These are phyloP conservation scores for Stichodactyla helianthus DNA, from an alignment of 64 coral and sea anemone genomes.

Conservation along the genomic window DNA sequence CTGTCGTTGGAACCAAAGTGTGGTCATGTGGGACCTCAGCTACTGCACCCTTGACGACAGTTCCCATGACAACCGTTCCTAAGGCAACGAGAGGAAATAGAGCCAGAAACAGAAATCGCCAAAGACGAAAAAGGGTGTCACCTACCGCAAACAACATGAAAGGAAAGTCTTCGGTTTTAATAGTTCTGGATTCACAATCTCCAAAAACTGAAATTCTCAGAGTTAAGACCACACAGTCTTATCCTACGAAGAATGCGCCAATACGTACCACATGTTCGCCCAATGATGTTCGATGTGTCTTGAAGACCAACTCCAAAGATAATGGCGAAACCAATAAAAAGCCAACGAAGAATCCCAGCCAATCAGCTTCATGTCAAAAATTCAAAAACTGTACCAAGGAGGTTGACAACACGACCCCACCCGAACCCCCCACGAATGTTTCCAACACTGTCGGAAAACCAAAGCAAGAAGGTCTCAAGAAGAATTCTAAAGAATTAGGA, in stretches of 20 bases:
- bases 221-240: background rate
- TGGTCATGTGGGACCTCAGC: background rate
- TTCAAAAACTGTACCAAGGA: background rate
- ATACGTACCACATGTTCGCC: background rate
- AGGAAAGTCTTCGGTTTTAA: background rate
- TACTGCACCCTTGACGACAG: background rate
- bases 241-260: background rate
- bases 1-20: background rate
- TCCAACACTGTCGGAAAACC: background rate
- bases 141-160: background rate
- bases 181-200: background rate
- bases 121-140: background rate
- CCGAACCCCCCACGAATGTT: background rate
- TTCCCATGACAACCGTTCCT: background rate
- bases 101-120: background rate
- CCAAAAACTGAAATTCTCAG: background rate
- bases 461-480: background rate
- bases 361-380: background rate
- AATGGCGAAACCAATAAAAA: background rate
- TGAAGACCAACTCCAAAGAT: background rate
- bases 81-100: background rate
- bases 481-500: background rate
- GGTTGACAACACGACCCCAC: background rate
- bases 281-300: slow-evolving; percentile 1
- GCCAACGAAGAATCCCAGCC: background rate